Conservation (phyloP, 1,140 invertebrate species). For the Micrasema minimum region DNA sequence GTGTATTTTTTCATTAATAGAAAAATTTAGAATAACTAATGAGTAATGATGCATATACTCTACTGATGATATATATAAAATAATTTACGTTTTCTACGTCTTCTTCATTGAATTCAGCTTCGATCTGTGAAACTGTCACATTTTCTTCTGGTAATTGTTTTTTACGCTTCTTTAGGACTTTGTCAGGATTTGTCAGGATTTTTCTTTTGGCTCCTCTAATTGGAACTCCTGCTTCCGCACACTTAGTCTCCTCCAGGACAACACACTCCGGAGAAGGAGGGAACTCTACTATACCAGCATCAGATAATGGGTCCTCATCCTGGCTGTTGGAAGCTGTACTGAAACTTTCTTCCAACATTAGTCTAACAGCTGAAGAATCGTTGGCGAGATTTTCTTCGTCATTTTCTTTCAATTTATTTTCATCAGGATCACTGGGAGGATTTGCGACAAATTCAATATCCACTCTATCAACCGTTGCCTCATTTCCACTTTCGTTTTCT, state of each 20-base stretch:
- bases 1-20: too few species aligned
- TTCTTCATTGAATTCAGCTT: too few species aligned
- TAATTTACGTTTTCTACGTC: too few species aligned
- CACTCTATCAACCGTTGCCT: not conserved
- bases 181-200: too few species aligned
- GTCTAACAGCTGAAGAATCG: not conserved
- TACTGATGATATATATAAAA: too few species aligned
- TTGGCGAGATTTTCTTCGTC: not conserved
- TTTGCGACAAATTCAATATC: not conserved
- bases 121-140: too few species aligned
- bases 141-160: too few species aligned
- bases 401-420: not conserved
- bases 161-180: too few species aligned
- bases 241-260: not conserved
- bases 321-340: not conserved
- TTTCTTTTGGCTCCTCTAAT: not conserved
- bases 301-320: slow-evolving; percentile 1
- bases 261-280: too few species aligned
- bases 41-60: too few species aligned
- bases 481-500: not conserved
- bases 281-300: not conserved
- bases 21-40: too few species aligned
- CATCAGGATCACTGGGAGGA: not conserved
- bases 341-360: slow-evolving; percentile 15
- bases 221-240: not conserved